These are phyloP conservation scores for Anas platyrhynchos DNA, from an alignment of 2,113 vertebrate species.

Conservation along the genomic window DNA sequence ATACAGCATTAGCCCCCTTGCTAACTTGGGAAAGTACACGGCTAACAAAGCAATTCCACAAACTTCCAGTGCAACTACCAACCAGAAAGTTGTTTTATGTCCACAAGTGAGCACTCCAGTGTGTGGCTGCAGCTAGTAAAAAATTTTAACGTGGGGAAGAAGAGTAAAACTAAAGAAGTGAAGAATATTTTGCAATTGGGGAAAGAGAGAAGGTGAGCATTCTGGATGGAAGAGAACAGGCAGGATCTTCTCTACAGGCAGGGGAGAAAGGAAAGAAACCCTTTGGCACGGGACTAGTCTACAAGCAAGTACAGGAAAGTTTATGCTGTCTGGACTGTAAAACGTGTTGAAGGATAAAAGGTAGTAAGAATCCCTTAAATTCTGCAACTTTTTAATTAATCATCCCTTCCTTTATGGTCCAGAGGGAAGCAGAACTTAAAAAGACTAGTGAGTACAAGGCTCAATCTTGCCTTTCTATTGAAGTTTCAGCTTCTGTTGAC, in stretches of 20 bases:
- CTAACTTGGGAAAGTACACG: not conserved
- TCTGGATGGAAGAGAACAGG: not conserved
- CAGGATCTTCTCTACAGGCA: not conserved
- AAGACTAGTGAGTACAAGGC: not conserved
- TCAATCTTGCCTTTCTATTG: not conserved
- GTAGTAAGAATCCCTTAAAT: not conserved
- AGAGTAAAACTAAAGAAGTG: not conserved
- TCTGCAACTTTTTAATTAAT: not conserved
- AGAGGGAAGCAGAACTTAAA: not conserved
- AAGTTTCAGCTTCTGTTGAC: not conserved
- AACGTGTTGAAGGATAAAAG: not conserved
- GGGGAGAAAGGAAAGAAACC: not conserved
- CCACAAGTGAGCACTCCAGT: rapidly evolving
- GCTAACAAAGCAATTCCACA: not conserved
- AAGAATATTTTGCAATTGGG: not conserved
- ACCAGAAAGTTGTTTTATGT: not conserved
- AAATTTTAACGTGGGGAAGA: not conserved
- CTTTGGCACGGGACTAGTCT: not conserved
- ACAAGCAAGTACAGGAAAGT: not conserved
- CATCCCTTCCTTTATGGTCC: not conserved
- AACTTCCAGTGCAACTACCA: not conserved
- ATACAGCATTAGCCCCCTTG: not conserved
- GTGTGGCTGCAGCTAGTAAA: not conserved
- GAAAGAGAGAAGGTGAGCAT: not conserved
- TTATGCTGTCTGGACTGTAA: not conserved